A percentile compares a stretch with the other conserved stretches of the same genome.
Evolutionary conservation across 2,888 invertebrate species (phyloP).

Genomic region (Trachelus tabidus): DNA sequence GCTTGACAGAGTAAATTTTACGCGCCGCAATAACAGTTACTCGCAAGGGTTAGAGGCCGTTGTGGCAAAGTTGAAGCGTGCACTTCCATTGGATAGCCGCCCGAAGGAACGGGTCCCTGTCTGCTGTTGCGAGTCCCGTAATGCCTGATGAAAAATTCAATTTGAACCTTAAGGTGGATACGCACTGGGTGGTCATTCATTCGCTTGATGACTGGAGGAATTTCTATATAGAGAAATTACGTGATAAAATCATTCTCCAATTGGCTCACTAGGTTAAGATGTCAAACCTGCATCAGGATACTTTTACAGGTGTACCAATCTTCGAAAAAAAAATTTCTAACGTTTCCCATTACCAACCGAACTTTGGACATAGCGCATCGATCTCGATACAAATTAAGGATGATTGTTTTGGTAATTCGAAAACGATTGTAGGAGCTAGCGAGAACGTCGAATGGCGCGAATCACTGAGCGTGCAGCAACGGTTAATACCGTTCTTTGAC

Average conservation of each 20-base stretch:
- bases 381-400: not conserved
- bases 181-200: not conserved
- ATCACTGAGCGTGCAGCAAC: not conserved
- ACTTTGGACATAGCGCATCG: not conserved
- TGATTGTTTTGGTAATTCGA: not conserved
- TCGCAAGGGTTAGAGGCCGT: constrained; percentile 9
- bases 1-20: constrained; percentile 15
- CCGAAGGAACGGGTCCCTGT: not conserved
- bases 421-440: not conserved
- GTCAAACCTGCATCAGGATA: not conserved
- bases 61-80: constrained; percentile 12
- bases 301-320: not conserved
- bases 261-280: not conserved
- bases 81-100: not conserved
- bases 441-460: not conserved
- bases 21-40: constrained; percentile 6
- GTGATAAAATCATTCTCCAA: not conserved
- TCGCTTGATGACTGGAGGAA: not conserved
- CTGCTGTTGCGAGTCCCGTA: not conserved
- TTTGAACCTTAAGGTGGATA: not conserved
- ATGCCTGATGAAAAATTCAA: not conserved
- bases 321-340: not conserved
- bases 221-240: not conserved
- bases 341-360: not conserved
- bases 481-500: not conserved